Conservation (phyloP, 2,113 vertebrate species). For the Callithrix jacchus region DNA sequence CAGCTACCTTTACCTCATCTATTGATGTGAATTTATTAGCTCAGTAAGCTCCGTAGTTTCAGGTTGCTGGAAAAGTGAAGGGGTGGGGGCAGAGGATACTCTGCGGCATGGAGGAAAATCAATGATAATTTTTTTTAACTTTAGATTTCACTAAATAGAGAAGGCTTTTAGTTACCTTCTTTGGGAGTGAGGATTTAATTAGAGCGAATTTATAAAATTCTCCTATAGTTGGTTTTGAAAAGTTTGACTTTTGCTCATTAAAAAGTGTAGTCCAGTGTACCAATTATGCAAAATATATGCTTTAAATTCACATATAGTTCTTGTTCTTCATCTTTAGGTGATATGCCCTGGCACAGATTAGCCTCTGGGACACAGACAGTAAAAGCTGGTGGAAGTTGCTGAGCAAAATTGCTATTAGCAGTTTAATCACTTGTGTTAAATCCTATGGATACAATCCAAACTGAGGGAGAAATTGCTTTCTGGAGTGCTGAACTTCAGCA, state of each 20-base stretch:
- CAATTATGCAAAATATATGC: background rate
- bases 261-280: background rate
- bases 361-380: slow-evolving; percentile 48
- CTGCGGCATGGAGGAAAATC: background rate
- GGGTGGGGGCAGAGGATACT: accelerated
- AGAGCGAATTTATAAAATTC: slow-evolving; percentile 43
- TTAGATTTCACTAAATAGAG: background rate
- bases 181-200: background rate
- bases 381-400: slow-evolving; percentile 48
- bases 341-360: background rate
- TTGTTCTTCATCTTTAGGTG: background rate
- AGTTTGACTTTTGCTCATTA: slow-evolving; percentile 36
- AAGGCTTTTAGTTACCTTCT: slow-evolving; percentile 35
- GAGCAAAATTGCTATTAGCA: slow-evolving; percentile 47
- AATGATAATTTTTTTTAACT: background rate
- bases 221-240: slow-evolving; percentile 9
- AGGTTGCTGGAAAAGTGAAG: background rate
- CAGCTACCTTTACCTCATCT: background rate
- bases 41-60: background rate
- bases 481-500: slow-evolving; percentile 18
- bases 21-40: slow-evolving; percentile 20
- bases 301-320: background rate
- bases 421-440: slow-evolving; percentile 46
- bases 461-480: background rate
- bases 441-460: slow-evolving; percentile 16